Percentiles rank a stretch among this genome's conserved stretches.
These are phyloP conservation scores for Neuroterus valhalla DNA, from an alignment of 1,140 invertebrate genomes.

Conservation along the genomic window DNA sequence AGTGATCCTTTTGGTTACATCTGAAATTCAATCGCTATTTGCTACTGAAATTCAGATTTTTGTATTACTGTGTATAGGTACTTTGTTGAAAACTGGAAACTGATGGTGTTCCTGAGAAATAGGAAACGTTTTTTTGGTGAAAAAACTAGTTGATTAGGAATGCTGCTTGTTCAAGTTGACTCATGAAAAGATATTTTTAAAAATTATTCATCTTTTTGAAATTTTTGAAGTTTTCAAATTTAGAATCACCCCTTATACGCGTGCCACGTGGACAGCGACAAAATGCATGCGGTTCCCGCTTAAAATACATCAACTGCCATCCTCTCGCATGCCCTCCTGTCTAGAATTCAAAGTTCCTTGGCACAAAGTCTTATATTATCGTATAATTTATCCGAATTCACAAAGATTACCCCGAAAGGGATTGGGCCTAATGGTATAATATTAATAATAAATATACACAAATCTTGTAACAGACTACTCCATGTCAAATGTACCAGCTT, in stretches of 20 bases:
- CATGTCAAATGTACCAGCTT: conserved; percentile 20
- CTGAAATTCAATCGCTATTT: no score
- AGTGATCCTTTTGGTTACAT: no score
- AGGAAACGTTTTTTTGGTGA: no score
- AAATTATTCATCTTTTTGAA: neutral
- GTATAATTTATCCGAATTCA: neutral
- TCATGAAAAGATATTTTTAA: conserved; percentile 6
- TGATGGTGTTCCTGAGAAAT: no score
- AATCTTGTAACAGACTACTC: neutral
- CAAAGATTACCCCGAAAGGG: no score
- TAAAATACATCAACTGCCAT: conserved; percentile 16
- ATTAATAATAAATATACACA: no score
- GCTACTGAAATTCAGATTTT: no score
- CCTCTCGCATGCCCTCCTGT: neutral
- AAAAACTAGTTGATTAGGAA: neutral
- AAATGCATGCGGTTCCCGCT: conserved; percentile 19
- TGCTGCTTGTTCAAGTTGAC: neutral
- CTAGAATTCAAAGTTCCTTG: neutral
- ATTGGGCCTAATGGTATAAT: no score
- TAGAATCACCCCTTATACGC: conserved; percentile 12
- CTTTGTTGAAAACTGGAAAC: no score
- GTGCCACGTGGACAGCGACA: conserved; percentile 21
- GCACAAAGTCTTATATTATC: neutral
- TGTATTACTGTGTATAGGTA: no score
- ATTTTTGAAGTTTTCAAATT: conserved; percentile 2